Evolutionary conservation across 2,888 invertebrate species (phyloP).

Genomic region (Macrophya annulata): DNA sequence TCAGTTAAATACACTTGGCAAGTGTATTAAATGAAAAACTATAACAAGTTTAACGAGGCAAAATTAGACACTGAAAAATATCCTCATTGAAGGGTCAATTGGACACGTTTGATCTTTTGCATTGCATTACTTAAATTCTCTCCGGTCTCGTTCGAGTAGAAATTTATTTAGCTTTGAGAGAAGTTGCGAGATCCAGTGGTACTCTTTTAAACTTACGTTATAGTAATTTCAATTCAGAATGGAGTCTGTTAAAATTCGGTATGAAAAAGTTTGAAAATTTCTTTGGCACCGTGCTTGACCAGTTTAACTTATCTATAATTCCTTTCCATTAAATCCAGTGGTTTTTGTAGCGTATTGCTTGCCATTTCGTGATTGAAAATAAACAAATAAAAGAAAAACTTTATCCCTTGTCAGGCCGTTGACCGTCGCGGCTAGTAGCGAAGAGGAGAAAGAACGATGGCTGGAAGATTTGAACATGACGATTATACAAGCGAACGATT

Average conservation of each 20-base stretch:
- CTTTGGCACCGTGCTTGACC: not conserved
- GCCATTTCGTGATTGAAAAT: too few species aligned
- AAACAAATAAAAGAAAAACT: too few species aligned
- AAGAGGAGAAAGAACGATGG: slow-evolving; percentile 94
- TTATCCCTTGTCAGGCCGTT: slow-evolving; percentile 82
- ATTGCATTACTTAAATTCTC: not conserved
- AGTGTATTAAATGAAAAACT: slow-evolving; percentile 6
- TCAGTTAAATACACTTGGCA: not conserved
- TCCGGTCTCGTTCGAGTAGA: not conserved
- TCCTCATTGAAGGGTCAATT: slow-evolving; percentile 50
- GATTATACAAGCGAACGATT: slow-evolving; percentile 81
- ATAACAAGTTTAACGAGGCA: slow-evolving; percentile 39
- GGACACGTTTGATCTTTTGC: slow-evolving; percentile 48
- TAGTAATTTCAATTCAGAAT: not conserved
- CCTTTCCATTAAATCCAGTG: too few species aligned
- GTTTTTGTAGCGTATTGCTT: not conserved
- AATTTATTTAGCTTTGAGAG: not conserved
- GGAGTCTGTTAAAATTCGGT: not conserved
- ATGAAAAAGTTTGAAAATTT: not conserved
- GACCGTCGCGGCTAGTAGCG: slow-evolving; percentile 93
- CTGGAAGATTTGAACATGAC: slow-evolving; percentile 88
- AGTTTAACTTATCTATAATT: not conserved
- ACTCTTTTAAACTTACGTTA: not conserved
- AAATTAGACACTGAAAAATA: slow-evolving; percentile 45
- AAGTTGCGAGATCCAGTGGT: not conserved